Percentiles rank a stretch among this genome's conserved stretches.
phyloP scores from a whole-genome alignment of 1,140 invertebrate genomes.

The Aphaenogaster floridana region DNA sequence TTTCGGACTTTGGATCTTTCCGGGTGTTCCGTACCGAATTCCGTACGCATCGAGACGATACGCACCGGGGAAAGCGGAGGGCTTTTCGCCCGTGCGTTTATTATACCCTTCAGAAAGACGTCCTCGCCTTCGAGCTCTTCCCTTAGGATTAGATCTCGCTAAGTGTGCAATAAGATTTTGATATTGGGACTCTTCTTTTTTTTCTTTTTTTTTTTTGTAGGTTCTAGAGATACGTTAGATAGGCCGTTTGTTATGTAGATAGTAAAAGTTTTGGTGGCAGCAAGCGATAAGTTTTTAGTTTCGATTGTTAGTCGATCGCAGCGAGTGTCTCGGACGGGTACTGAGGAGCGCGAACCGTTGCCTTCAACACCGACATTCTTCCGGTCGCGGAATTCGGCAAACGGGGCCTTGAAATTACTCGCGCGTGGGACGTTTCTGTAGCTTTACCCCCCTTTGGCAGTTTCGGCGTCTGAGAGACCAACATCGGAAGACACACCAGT shows the following conservation, averaged over 20 bases:
- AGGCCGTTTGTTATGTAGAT: slow-evolving; percentile 57
- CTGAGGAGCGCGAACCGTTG: background rate
- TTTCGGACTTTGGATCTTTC: slow-evolving; percentile 10
- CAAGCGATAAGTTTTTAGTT: slow-evolving; percentile 28
- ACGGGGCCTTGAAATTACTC: slow-evolving; percentile 34
- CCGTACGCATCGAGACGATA: background rate
- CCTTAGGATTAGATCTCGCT: slow-evolving; percentile 65
- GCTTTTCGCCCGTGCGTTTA: background rate
- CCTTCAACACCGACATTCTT: slow-evolving; percentile 5
- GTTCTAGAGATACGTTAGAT: slow-evolving; percentile 37
- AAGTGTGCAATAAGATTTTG: slow-evolving; percentile 80
- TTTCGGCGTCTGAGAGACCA: slow-evolving; percentile 3
- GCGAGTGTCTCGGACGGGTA: background rate
- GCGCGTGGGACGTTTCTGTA: background rate
- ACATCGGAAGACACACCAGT: background rate
- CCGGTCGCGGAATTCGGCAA: slow-evolving; percentile 3
- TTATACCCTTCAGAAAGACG: slow-evolving; percentile 45
- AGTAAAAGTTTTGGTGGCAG: slow-evolving; percentile 44
- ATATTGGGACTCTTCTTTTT: slow-evolving; percentile 51
- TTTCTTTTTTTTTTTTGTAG: slow-evolving; percentile 23
- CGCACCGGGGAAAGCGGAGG: background rate
- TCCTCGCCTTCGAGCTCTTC: slow-evolving; percentile 65
- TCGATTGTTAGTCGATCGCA: slow-evolving; percentile 27
- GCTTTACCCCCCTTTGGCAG: background rate
- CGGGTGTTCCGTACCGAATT: background rate